These are phyloP conservation scores for Polylopha cassiicola DNA, from an alignment of 2,888 invertebrate species.

Conservation along the genomic window DNA sequence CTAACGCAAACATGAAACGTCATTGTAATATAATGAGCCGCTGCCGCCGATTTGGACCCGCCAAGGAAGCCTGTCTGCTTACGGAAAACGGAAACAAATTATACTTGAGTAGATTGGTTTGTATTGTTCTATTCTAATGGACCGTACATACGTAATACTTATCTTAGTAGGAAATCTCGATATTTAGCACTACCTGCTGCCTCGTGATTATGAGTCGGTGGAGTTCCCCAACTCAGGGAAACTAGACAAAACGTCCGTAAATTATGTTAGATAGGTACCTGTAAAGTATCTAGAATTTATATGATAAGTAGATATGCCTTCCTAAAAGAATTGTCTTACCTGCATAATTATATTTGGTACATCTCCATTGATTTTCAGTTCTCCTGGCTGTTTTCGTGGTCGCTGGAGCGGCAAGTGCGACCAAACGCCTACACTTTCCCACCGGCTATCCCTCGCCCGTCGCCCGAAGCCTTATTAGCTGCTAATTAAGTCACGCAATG, in stretches of 20 bases:
- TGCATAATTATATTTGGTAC: too few relatives aligned
- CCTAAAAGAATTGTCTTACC: too few relatives aligned
- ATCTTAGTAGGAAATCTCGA: too few relatives aligned
- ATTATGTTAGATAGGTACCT: too few relatives aligned
- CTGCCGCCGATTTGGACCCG: slow-evolving; percentile 11
- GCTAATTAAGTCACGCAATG: slow-evolving; percentile 43
- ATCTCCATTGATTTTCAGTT: slow-evolving; percentile 34
- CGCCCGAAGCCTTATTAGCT: slow-evolving; percentile 57
- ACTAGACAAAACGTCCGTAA: too few relatives aligned
- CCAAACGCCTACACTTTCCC: slow-evolving; percentile 65
- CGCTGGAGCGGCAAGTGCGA: slow-evolving; percentile 65
- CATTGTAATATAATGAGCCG: slow-evolving; percentile 21
- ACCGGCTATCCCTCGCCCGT: slow-evolving; percentile 42
- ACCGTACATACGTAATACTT: too few relatives aligned
- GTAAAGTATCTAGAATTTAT: too few relatives aligned
- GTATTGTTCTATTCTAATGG: slow-evolving; percentile 19
- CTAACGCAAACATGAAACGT: slow-evolving; percentile 13
- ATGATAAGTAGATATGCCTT: too few relatives aligned
- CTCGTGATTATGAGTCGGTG: too few relatives aligned
- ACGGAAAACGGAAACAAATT: slow-evolving; percentile 22
- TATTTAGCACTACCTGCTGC: too few relatives aligned
- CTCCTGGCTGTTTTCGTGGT: slow-evolving; percentile 59
- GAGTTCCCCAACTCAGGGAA: too few relatives aligned
- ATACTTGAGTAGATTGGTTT: slow-evolving; percentile 9
- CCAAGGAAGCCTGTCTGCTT: slow-evolving; percentile 20